Evolutionary conservation across 2,888 invertebrate genomes (phyloP).

Genomic region (Acanthoscelides obtectus): DNA sequence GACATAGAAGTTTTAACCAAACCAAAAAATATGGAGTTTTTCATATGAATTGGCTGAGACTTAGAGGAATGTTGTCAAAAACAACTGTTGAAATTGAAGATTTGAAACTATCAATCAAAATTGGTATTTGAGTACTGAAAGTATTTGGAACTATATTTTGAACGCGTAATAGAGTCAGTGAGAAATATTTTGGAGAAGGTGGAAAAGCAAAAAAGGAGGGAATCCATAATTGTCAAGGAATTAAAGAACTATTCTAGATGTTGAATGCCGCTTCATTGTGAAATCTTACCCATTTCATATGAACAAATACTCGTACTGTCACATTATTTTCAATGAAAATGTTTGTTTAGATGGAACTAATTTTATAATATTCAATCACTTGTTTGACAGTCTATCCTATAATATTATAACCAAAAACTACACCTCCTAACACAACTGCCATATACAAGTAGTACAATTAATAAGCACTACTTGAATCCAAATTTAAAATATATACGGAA

Average conservation of each 20-base stretch:
- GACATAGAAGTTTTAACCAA: neutral
- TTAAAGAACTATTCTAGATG: no score
- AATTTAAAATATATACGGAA: neutral
- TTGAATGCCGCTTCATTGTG: no score
- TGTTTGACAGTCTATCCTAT: neutral
- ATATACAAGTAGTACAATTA: neutral
- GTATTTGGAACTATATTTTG: no score
- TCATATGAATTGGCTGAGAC: neutral
- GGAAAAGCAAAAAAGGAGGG: no score
- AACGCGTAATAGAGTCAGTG: no score
- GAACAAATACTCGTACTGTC: neutral
- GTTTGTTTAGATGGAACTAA: neutral
- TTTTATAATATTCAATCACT: neutral
- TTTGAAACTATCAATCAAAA: no score
- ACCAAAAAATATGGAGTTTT: neutral
- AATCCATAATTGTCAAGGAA: no score
- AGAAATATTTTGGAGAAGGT: no score
- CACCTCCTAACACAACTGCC: neutral
- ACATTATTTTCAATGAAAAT: neutral
- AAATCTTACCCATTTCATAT: neutral
- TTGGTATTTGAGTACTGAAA: no score
- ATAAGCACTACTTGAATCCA: neutral
- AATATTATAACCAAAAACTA: neutral
- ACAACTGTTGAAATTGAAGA: no score
- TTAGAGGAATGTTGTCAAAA: no score